These are phyloP conservation scores for Drosophila testacea DNA, from an alignment of 2,888 invertebrate genomes.

Conservation along the genomic window DNA sequence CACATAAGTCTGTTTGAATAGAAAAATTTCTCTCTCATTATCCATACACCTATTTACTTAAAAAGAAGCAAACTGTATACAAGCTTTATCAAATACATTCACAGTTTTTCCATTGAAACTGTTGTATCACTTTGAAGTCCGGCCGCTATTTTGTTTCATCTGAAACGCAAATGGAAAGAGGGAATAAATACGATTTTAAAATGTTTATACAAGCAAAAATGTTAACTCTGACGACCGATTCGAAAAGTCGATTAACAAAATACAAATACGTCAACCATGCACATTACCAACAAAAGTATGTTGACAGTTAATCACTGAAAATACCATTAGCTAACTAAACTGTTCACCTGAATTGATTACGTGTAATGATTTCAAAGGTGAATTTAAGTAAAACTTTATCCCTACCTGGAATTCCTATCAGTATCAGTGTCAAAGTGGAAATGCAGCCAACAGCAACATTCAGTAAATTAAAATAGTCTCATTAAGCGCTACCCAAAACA, in stretches of 20 bases:
- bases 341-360: slow-evolving; percentile 46
- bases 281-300: background rate
- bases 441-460: slow-evolving; percentile 24
- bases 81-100: background rate
- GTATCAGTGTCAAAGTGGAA: slow-evolving; percentile 14
- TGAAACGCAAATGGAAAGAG: slow-evolving; percentile 58
- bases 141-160: slow-evolving; percentile 16
- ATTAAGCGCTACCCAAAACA: slow-evolving; percentile 66
- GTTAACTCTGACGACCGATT: slow-evolving; percentile 65
- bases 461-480: slow-evolving; percentile 71
- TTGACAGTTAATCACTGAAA: slow-evolving; percentile 5
- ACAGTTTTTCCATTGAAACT: background rate
- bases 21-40: background rate
- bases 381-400: slow-evolving; percentile 13
- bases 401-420: background rate
- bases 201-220: slow-evolving; percentile 69
- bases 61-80: slow-evolving; percentile 5
- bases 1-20: too few species aligned
- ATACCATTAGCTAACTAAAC: slow-evolving; percentile 2
- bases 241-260: slow-evolving; percentile 64
- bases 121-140: slow-evolving; percentile 40
- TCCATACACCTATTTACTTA: background rate
- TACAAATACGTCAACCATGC: background rate
- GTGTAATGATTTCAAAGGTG: slow-evolving; percentile 48
- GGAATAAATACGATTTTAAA: slow-evolving; percentile 54